Base-by-base conservation (phyloP, 2,113 vertebrate genomes). In the Siniperca knerii region DNA sequence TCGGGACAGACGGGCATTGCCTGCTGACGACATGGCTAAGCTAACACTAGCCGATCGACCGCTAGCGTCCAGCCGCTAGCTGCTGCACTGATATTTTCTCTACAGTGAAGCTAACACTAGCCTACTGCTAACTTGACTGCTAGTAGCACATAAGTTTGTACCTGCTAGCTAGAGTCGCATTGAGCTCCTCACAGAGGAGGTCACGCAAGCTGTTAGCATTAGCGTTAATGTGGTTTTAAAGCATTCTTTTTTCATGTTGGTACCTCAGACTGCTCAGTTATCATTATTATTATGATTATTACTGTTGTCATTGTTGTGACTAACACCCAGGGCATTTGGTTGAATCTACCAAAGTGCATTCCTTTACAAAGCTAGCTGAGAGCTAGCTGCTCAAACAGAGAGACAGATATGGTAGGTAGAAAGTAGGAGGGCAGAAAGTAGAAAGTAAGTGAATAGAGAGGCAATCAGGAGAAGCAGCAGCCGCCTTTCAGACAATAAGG, bases 301-400 rank as follows among this genome's bases (percentile, higher is more conserved):
- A 68, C 44, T 82, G 61, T 85, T 87, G 71, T 86, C 70, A 66
- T 90, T 74, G 67, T 95, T 96, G 88, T 91, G 62, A 92, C 82
- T 79, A 83, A 92, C 89, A 88, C 95, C 96, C 96, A 97, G 97
- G 97, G 97, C 97, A 98, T 98, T 99, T 98, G 98, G 98, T 98
- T 83, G 69, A 91, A 95, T 96, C 95, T 97, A 98, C 98, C 98
- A 98, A 99, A 99, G 98, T 99, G 97, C 97, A 98, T 99, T 99
- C 97, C 97, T 97, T 98, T 97, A 89, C 83, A 74, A 83, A 64
- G 84, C 89, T 92, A 84, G 93, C 86, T 40, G 35, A 64, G 54
- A 52, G 78, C 85, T 88, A 88, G 90, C 86, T 13, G 82, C 86
- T 82, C 57, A 81, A 80, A 82, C 65, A 60, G 61, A 84, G 44